Evolutionary conservation across 2,113 vertebrate species (phyloP).

Genomic region (Zosterops borbonicus): DNA sequence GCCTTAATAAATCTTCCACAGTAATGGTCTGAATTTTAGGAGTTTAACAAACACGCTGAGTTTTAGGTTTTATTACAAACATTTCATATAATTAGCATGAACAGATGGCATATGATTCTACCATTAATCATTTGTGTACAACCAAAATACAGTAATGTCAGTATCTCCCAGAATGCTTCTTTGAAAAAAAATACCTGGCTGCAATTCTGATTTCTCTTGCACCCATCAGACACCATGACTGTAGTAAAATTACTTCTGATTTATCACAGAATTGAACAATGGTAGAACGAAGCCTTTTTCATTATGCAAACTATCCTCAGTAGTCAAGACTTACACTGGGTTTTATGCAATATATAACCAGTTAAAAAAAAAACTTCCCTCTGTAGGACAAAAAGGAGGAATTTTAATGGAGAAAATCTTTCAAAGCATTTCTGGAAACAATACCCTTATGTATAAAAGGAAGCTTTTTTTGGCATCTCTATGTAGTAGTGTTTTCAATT

Average conservation of each 20-base stretch:
- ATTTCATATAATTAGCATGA: slow-evolving; percentile 52
- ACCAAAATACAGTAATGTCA: slow-evolving; percentile 28
- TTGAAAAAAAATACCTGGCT: slow-evolving; percentile 34
- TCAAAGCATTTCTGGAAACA: slow-evolving; percentile 55
- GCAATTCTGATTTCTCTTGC: slow-evolving; percentile 9
- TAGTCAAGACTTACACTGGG: not conserved
- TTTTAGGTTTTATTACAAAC: slow-evolving; percentile 43
- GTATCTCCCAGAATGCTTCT: not conserved
- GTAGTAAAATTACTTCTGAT: slow-evolving; percentile 33
- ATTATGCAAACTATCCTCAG: not conserved
- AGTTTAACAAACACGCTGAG: not conserved
- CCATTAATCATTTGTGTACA: slow-evolving; percentile 57
- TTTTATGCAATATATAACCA: slow-evolving; percentile 17
- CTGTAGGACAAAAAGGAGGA: slow-evolving; percentile 32
- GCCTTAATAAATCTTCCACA: slow-evolving; percentile 31
- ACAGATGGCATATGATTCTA: slow-evolving; percentile 52
- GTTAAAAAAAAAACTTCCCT: slow-evolving; percentile 16
- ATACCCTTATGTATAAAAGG: slow-evolving; percentile 11
- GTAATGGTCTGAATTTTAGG: not conserved
- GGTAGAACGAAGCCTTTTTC: slow-evolving; percentile 19
- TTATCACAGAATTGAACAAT: slow-evolving; percentile 17
- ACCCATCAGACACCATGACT: not conserved
- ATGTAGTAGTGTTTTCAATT: slow-evolving; percentile 64
- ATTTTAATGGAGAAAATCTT: slow-evolving; percentile 42
- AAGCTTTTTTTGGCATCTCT: not conserved